These are phyloP conservation scores for Luffia ferchaultella DNA, from an alignment of 2,888 invertebrate genomes.

Conservation along the genomic window DNA sequence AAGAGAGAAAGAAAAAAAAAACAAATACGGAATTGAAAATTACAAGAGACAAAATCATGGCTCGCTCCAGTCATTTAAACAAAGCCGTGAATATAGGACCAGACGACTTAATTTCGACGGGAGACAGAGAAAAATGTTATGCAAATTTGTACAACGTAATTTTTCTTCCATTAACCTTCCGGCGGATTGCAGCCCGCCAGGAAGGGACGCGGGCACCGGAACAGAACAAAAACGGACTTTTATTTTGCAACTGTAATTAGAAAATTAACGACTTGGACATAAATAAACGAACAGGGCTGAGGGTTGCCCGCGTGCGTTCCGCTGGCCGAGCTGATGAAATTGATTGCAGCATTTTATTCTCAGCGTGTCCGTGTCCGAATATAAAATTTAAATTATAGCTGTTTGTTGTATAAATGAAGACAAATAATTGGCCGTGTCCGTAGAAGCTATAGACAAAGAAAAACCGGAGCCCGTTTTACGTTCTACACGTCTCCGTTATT, in stretches of 20 bases:
- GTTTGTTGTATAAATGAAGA: not conserved
- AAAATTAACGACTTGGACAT: slow-evolving; percentile 57
- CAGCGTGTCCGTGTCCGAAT: not conserved
- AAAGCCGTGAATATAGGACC: slow-evolving; percentile 46
- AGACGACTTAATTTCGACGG: slow-evolving; percentile 50
- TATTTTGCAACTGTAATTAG: slow-evolving; percentile 59
- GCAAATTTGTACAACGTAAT: slow-evolving; percentile 64
- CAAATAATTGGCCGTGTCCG: not conserved
- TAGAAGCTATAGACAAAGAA: not conserved
- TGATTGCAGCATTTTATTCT: not conserved
- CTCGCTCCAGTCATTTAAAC: slow-evolving; percentile 54
- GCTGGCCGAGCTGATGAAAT: not conserved
- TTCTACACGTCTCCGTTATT: no score
- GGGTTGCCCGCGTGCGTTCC: not conserved
- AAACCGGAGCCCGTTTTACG: no score
- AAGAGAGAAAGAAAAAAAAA: slow-evolving; percentile 9
- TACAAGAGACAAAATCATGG: slow-evolving; percentile 38
- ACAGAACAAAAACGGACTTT: slow-evolving; percentile 49
- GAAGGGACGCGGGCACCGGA: slow-evolving; percentile 29
- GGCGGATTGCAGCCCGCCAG: slow-evolving; percentile 29
- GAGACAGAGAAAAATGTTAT: slow-evolving; percentile 57
- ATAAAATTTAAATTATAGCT: not conserved
- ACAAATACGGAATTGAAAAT: slow-evolving; percentile 25
- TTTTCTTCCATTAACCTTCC: slow-evolving; percentile 61
- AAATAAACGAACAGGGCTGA: slow-evolving; percentile 7